Base-by-base conservation (phyloP, 2,113 vertebrate genomes). In the Tachysurus fulvidraco region DNA sequence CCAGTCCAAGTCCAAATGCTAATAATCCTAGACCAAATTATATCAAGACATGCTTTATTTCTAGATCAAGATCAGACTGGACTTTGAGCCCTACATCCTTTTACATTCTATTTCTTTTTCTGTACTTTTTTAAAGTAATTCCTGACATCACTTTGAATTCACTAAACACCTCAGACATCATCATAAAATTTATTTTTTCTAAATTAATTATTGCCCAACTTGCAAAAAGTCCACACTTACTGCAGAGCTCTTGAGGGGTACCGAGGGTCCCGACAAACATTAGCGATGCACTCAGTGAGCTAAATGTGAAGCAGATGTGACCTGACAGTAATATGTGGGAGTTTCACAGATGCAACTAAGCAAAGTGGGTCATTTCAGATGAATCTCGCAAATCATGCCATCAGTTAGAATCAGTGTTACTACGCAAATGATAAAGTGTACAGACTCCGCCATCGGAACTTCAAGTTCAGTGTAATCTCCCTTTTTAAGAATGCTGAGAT, bases 381-480 rank as follows among this genome's bases (percentile, higher is more conserved):
- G 81, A 65, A 60, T 60, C 57, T 77, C 30, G 36, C 44, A 41
- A 85, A 85, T 85, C 41, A 78, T 54, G 74, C n/a, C 73, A 54
- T 64, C 84, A 54, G 73, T 78, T 85, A 65, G 11, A 77, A 78
- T 85, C 74, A 85, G 74, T 1, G 74, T 23, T 60, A 54, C 71
- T 36, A 85, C 28, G 23, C 76, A 71, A 69, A 71, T 81, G 77
- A 86, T 77, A 78, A 81, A 81, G 60, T n/a, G 50, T 64, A 86
- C 62, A 81, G 30, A 71, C 62, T 13, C n/a, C 16, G 25, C 5
- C 16, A 13, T 19, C 52, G 13, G 46, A 3, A 17, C 25, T 25
- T 55, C 3, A 7, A 55, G 59, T 67, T 69, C 50, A 50, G 46
- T 50, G 46, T 9, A 9, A 50, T 36, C 62, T 30, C 30, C 12